Conservation (phyloP, 2,888 invertebrate species). For the Dyspetes luteomarginatus region DNA sequence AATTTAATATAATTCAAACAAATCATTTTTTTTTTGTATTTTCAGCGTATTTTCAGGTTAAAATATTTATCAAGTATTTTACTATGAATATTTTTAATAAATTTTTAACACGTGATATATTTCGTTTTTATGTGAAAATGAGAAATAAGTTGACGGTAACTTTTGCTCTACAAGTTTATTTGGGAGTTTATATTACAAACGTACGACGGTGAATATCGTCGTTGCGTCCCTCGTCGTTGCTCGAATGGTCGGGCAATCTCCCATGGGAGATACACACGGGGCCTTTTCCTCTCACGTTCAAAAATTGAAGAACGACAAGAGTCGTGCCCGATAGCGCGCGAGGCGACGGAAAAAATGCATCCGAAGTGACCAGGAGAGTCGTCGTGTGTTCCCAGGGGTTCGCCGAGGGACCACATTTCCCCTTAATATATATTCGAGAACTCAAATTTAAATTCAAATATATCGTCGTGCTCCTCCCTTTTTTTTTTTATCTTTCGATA, state of each 20-base stretch:
- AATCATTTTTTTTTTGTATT: not conserved
- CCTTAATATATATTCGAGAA: slow-evolving; percentile 62
- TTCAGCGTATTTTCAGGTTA: not conserved
- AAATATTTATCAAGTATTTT: not conserved
- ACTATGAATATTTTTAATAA: slow-evolving; percentile 5
- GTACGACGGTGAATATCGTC: slow-evolving; percentile 69
- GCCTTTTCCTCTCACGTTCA: slow-evolving; percentile 71
- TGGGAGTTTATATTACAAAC: slow-evolving; percentile 73
- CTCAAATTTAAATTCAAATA: slow-evolving; percentile 82
- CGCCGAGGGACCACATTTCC: slow-evolving; percentile 62
- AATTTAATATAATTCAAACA: not conserved
- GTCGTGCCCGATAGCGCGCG: slow-evolving; percentile 75
- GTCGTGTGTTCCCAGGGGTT: slow-evolving; percentile 70
- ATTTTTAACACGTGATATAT: not conserved
- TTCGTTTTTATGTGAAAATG: not conserved
- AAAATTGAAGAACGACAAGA: slow-evolving; percentile 82
- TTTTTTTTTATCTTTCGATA: slow-evolving; percentile 55
- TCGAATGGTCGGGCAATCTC: slow-evolving; percentile 68
- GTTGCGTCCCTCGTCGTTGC: slow-evolving; percentile 70
- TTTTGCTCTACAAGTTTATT: slow-evolving; percentile 77
- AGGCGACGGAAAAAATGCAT: slow-evolving; percentile 78
- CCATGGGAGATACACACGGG: slow-evolving; percentile 67
- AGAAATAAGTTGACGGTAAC: slow-evolving; percentile 64
- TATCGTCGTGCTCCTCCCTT: slow-evolving; percentile 67
- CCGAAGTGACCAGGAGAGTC: slow-evolving; percentile 80